Base-by-base conservation (phyloP, 2,797 vertebrate genomes). In the Pagetopsis macropterus region DNA sequence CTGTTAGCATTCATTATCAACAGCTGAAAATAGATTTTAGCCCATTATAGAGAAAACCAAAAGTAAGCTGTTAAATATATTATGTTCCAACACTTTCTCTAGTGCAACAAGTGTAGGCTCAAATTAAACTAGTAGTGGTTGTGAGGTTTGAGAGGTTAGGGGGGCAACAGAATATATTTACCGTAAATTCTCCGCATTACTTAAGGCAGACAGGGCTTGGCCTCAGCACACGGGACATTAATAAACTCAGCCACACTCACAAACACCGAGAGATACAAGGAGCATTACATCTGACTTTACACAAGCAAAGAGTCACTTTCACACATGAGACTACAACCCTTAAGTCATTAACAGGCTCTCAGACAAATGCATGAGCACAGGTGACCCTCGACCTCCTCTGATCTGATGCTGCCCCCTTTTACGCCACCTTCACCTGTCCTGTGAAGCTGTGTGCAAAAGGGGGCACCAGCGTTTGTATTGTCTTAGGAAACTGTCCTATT, bases 171-270 rank as follows among this genome's bases (percentile, higher is more conserved):
- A 84, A 81, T 87, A 90, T 82, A 80, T 90, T 88, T 84, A 89
- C 75, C 82, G 79, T 65, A 67, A 88, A 91, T 92, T 91, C 83
- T 74, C 72, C 68, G 78, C 89, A 90, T 92, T 91, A 82, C 82
- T 89, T 33, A 16, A 66, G 85, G 85, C 87, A 86, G 87, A 92
- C 90, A 48, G 55, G 54, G 54, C 61, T 52, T 69, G 60, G 75
- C 65, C 84, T 76, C 69, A 11, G 85, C 76, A 70, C 75, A 68
- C 40, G 21, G 70, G 88, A 81, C 81, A 77, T 70, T 64, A 81
- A 77, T 64, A 83, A 70, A 57, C 63, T 58, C 27, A 76, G 59
- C 50, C 56, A 77, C 72, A 75, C 72, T 57, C 44, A 23, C 51
- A 66, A 50, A 60, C 65, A 65, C n/a, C 68, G 3, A 43, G 49